Percentiles rank a stretch among this genome's conserved stretches.
Evolutionary conservation across 2,888 invertebrate genomes (phyloP).

Genomic region (Callyntrura sp.): DNA sequence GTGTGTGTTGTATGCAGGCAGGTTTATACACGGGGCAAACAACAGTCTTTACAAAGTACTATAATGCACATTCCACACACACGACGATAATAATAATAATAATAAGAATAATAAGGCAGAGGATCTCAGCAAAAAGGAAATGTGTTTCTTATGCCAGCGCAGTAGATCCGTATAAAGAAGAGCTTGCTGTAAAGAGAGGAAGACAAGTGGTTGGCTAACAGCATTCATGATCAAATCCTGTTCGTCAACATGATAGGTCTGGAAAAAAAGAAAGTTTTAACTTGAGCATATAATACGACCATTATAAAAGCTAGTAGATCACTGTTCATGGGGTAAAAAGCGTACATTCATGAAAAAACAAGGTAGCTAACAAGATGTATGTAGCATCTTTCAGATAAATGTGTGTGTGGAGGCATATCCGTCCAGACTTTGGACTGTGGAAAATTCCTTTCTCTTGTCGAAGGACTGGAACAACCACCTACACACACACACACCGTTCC

Average conservation of each 20-base stretch:
- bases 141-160: constrained; percentile 6
- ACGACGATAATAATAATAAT: not conserved
- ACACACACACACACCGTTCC: not conserved
- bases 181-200: constrained; percentile 5
- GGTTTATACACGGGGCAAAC: not conserved
- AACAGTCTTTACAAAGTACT: not conserved
- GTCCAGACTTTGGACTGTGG: too few species aligned
- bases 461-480: not conserved
- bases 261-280: constrained; percentile 58
- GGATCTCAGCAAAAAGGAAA: constrained; percentile 8
- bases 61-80: not conserved
- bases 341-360: constrained; percentile 32
- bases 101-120: not conserved
- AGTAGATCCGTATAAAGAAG: not conserved
- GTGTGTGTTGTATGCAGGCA: constrained; percentile 31
- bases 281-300: constrained; percentile 22
- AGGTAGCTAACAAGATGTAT: not conserved
- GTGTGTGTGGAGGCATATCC: not conserved
- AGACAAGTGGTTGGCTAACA: constrained; percentile 37
- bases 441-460: too few species aligned
- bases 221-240: constrained; percentile 62
- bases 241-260: constrained; percentile 63
- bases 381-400: not conserved
- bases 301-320: constrained; percentile 36
- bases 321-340: constrained; percentile 1